Evolutionary conservation across 2,797 vertebrate genomes (phyloP).

Genomic region (Heliangelus exortis): DNA sequence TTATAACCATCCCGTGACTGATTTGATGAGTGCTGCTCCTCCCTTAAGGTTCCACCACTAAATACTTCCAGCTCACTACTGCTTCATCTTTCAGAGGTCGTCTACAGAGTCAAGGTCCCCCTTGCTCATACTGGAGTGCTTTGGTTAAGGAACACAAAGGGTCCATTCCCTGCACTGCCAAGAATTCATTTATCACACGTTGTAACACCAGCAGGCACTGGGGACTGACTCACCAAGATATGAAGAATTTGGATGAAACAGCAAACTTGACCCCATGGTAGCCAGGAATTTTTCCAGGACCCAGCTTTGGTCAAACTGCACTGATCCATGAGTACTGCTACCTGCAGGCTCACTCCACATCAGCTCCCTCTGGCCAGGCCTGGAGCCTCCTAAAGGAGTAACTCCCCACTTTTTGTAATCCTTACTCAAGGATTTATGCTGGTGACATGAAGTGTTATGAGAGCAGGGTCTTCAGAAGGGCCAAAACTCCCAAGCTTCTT

Average conservation of each 20-base stretch:
- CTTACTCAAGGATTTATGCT: background rate
- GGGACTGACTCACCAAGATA: background rate
- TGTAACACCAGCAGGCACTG: background rate
- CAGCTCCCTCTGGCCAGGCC: background rate
- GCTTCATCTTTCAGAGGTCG: background rate
- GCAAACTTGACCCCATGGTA: background rate
- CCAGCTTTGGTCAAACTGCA: accelerated
- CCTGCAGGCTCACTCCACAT: background rate
- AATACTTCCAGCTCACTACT: background rate
- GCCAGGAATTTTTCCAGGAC: background rate
- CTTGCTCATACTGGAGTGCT: background rate
- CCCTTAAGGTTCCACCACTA: background rate
- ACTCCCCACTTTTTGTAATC: background rate
- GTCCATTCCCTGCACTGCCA: background rate
- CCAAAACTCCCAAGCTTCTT: background rate
- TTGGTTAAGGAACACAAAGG: background rate
- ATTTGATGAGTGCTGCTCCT: background rate
- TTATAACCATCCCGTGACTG: background rate
- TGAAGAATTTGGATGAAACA: background rate
- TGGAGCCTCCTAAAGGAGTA: background rate
- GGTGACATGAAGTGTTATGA: background rate
- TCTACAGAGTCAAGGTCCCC: background rate
- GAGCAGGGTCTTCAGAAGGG: background rate
- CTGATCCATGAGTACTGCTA: background rate
- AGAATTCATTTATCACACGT: background rate